Base-by-base conservation (phyloP, 2,888 invertebrate genomes). In the Ellobium chinense region DNA sequence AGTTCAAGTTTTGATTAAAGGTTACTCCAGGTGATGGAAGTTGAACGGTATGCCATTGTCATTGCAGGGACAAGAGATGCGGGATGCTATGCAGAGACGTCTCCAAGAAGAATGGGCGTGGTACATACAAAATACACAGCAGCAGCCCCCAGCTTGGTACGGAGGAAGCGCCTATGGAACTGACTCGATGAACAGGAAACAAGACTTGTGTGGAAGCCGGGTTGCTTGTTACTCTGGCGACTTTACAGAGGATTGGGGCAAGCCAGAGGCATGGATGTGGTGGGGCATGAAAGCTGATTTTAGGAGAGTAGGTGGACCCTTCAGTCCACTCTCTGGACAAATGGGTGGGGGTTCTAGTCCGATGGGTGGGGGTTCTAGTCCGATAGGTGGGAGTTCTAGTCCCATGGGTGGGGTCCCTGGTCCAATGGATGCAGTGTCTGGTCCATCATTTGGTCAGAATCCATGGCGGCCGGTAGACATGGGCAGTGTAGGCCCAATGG, bases 101-200 rank as follows among this genome's bases (percentile, higher is more conserved):
- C 68, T 80, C 0, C 73, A 68, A n/a, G 80, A 80, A 31, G 80
- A 80, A 36, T 68, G 66, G 74, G 27, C 34, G 0, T 74, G 66
- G 73, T 80, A 68, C 24, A 58, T 39, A 3, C 74, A 80, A 18
- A 60, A 78, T 29, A 36, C 9, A 31, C 69, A 36, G 34, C 54
- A 37, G 31, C 29, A 29, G 2, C 14, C 24, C 5, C 21, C 36
- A 9, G 34, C 18, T 7, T 27, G 37, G 37, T n/a, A n/a, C 9
- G 14, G 3, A 31, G 21, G n/a, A 18, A 27, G 24, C 27, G 21
- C 34, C n/a, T 65, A 36, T n/a, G 37, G 46, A 46, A 14, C 54
- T 18, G 46, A 46, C 12, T 9, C 46, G 21, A 60, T 24, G 1
- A 29, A 34, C 46, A 60, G 62, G 21, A 24, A 36, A 4, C 72